Percentiles rank a stretch among this genome's conserved stretches.
phyloP scores from a whole-genome alignment of 1,140 invertebrate species.

The Brachionus koreanus region DNA sequence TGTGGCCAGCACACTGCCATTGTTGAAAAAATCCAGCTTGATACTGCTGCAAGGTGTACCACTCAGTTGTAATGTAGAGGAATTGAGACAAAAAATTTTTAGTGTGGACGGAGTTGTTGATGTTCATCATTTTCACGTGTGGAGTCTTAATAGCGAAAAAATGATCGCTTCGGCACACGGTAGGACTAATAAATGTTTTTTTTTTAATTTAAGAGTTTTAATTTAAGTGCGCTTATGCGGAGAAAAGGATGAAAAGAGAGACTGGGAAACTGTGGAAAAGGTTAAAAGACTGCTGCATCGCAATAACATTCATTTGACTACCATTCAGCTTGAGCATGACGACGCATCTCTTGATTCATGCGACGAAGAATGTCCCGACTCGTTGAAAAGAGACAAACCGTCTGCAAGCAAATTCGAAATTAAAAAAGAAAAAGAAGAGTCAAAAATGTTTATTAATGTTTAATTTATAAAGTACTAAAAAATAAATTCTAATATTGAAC shows the following conservation, averaged over 20 bases:
- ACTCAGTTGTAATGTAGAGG: constrained; percentile 60
- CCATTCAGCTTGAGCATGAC: constrained; percentile 9
- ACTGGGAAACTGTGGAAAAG: constrained; percentile 1
- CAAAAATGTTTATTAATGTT: background rate
- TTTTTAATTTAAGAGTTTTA: background rate
- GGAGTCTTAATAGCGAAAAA: constrained; percentile 58
- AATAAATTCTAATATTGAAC: too few relatives aligned
- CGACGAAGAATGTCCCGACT: constrained; percentile 7
- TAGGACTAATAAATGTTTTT: background rate
- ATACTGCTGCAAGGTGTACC: constrained; percentile 64
- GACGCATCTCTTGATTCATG: constrained; percentile 4
- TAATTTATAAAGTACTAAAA: background rate
- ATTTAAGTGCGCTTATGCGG: background rate
- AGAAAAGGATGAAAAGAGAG: constrained; percentile 30
- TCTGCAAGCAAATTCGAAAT: constrained; percentile 10
- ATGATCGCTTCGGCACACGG: constrained; percentile 25
- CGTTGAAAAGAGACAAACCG: background rate
- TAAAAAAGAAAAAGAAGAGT: background rate
- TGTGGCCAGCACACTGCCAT: constrained; percentile 60
- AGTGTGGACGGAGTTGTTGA: constrained; percentile 61
- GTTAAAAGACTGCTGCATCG: background rate
- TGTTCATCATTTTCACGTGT: constrained; percentile 65
- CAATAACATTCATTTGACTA: constrained; percentile 14
- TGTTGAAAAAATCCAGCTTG: constrained; percentile 61
- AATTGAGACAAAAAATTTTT: constrained; percentile 56